These are phyloP conservation scores for Phyllotreta striolata DNA, from an alignment of 2,888 invertebrate genomes.

Conservation along the genomic window DNA sequence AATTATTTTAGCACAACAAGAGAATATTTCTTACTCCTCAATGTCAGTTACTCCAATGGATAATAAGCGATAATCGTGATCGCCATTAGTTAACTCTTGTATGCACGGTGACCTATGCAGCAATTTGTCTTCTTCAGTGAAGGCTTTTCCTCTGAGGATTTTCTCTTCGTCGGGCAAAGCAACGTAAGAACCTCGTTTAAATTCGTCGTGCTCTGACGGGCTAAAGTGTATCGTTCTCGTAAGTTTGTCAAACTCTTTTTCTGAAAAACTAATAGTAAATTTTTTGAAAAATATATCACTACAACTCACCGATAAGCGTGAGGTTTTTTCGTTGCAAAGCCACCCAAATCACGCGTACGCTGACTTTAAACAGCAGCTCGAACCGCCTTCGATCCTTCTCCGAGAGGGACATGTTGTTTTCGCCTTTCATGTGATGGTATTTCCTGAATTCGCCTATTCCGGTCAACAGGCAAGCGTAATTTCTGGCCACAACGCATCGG, in stretches of 20 bases:
- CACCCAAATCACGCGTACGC: constrained; percentile 71
- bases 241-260: constrained; percentile 69
- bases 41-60: constrained; percentile 63
- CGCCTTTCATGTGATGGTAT: constrained; percentile 70
- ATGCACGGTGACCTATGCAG: constrained; percentile 67
- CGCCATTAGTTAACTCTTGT: constrained; percentile 67
- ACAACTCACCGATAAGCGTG: constrained; percentile 66
- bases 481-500: constrained; percentile 67
- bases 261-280: constrained; percentile 56
- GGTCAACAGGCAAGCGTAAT: constrained; percentile 68
- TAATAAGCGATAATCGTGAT: constrained; percentile 69
- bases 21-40: constrained; percentile 51
- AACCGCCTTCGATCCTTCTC: constrained; percentile 70
- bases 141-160: constrained; percentile 65
- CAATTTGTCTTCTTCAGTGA: constrained; percentile 66
- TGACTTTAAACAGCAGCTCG: constrained; percentile 67
- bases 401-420: constrained; percentile 67
- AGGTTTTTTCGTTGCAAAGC: constrained; percentile 68
- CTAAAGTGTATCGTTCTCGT: constrained; percentile 70
- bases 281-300: background rate
- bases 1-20: background rate
- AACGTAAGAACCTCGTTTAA: constrained; percentile 60
- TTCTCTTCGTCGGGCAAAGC: constrained; percentile 59
- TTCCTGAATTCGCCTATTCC: constrained; percentile 65
- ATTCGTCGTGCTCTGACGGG: constrained; percentile 61